Evolutionary conservation across 2,797 vertebrate species (phyloP), one percentile per base, ranked within the genome.

Genomic region (Lacerta bilineata): DNA sequence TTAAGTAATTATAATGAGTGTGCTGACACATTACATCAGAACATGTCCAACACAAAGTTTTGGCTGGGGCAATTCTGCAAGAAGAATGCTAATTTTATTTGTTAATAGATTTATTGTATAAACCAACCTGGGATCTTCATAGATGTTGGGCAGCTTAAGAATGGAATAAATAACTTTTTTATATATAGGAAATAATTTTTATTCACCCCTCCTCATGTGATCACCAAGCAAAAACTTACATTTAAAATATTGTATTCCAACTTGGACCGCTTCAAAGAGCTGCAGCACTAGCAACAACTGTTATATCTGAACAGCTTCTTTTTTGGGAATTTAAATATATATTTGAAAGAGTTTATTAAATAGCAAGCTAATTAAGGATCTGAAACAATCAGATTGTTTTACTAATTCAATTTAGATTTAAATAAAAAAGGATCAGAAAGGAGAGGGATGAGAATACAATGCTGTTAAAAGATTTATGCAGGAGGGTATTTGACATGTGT

Each of bases 401-500:
- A 50, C 86, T 93, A 86, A 36, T 83, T 39, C 78, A 50, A 76
- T 72, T n/a, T 79, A 91, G 36, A 88, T 90, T 29, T 84, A 86
- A 80, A 3, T 85, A 85, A 80, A 74, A 36, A 50, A 50, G 50
- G 0, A 88, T 46, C 41, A 88, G n/a, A 33, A 83, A 23, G 0
- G 2, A 64, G 0, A 2, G 91, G 43, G 23, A 15, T 50, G 50
- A 90, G 84, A 23, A 84, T 5, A 25, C 15, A 68, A 33, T 33
- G 71, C 41, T 74, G 20, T 77, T 64, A 76, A 77, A 78, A 94
- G 39, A 81, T 90, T 93, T 90, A 91, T 83, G 88, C 3, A 89
- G 87, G 94, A 90, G 80, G 39, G 50, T 91, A 94, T 94, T n/a
- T 94, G 90, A 88, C n/a, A 7, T 61, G 76, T 50, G 50, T 15